These are phyloP conservation scores for Phortica variegata DNA, from an alignment of 1,140 invertebrate genomes.

Conservation along the genomic window DNA sequence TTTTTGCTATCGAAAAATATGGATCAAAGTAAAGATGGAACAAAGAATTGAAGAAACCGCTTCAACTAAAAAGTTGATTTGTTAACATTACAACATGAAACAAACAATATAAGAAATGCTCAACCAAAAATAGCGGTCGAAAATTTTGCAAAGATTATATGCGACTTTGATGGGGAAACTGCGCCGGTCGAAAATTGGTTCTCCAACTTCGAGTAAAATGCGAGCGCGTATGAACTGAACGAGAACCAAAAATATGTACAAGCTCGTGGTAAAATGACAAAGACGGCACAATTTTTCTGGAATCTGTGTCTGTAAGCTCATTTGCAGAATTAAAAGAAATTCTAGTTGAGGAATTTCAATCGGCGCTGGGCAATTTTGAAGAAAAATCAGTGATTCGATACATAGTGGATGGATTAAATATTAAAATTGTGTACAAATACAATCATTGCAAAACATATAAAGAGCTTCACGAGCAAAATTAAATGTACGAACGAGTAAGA, in stretches of 20 bases:
- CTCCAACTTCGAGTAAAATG: background rate
- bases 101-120: too few relatives aligned
- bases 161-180: background rate
- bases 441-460: slow-evolving; percentile 1
- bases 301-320: background rate
- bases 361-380: background rate
- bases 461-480: slow-evolving; percentile 7
- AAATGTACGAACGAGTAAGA: background rate
- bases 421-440: slow-evolving; percentile 3
- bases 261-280: background rate
- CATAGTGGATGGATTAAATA: background rate
- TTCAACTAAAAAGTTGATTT: too few relatives aligned
- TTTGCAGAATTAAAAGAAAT: background rate
- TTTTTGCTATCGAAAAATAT: too few relatives aligned
- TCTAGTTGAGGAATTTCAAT: background rate
- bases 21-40: too few relatives aligned
- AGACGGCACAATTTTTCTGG: background rate
- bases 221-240: background rate
- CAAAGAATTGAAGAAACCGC: too few relatives aligned
- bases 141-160: background rate
- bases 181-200: background rate
- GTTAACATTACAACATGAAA: too few relatives aligned
- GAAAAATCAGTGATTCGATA: background rate
- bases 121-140: background rate
- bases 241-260: slow-evolving; percentile 1